Evolutionary conservation across 2,888 invertebrate species (phyloP), one percentile per base, ranked within the genome.

Genomic region (Litoditis marina): DNA sequence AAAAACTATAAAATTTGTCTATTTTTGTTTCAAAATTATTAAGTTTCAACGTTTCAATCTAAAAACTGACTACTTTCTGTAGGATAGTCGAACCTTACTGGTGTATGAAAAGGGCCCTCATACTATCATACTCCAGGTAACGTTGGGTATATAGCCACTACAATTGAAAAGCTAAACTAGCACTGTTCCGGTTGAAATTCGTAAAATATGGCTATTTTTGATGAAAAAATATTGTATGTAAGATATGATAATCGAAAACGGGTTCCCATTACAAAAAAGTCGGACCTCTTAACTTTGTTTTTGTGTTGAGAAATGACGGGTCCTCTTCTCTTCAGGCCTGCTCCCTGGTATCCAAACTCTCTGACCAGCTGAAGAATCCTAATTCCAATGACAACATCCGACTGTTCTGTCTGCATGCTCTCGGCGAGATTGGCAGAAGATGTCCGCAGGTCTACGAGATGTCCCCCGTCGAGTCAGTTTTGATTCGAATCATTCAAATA

Each of bases 401-500:
- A 5, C 66, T 95, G 79, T 95, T 98, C 86, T 91, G 94, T 28
- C 86, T 98, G 64, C 87, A 96, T 32, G 92, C 95, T 27, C 89
- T 98, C 73, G 98, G 96, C 0, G 98, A 98, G 87, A 94, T 98
- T 77, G 98, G 98, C 3, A 65, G 80, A n/a, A 49, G 68, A 13
- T 78, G 67, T 52, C 73, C 78, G 7, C 56, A 49, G 1, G 72
- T 73, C 32, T 76, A 60, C 54, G 64, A 56, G 4, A 36, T 50
- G 2, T 51, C 53, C 16, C 19, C 34, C 1, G 54, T 70, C 36
- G 47, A 63, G 66, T 62, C 51, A 47, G 61, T 64, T 53, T 8
- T 49, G 13, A 13, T 39, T 39, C n/a, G n/a, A n/a, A n/a, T n/a
- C n/a, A n/a, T n/a, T n/a, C n/a, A n/a, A n/a, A n/a, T n/a, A n/a